Evolutionary conservation across 2,888 invertebrate species (phyloP).

Genomic region (Cenopis cana): DNA sequence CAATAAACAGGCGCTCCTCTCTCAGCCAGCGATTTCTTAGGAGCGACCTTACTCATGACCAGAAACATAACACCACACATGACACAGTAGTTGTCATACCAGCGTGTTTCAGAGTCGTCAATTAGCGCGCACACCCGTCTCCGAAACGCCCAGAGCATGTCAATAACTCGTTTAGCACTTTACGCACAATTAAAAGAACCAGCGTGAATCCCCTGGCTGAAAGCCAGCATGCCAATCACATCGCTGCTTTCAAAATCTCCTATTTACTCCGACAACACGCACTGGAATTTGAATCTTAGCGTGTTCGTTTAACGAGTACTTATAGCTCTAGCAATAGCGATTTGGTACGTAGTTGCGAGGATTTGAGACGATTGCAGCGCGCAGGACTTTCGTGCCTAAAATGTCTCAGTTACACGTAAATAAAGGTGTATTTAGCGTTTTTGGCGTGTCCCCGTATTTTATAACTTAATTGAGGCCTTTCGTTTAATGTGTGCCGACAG

Average conservation of each 20-base stretch:
- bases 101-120: constrained; percentile 15
- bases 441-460: constrained; percentile 32
- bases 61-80: too few relatives aligned
- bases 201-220: constrained; percentile 20
- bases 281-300: not conserved
- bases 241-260: constrained; percentile 8
- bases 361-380: constrained; percentile 6
- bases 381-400: constrained; percentile 21
- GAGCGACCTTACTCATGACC: too few relatives aligned
- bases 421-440: constrained; percentile 33
- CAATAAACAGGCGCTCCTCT: too few relatives aligned
- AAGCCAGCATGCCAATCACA: constrained; percentile 19
- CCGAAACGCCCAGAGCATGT: constrained; percentile 20
- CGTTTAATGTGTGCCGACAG: constrained; percentile 15
- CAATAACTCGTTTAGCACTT: constrained; percentile 34
- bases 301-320: not conserved
- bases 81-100: not conserved
- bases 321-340: not conserved
- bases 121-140: constrained; percentile 9
- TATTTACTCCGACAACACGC: not conserved
- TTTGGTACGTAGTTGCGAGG: not conserved
- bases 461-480: constrained; percentile 37
- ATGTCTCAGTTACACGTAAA: constrained; percentile 19
- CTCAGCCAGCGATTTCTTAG: too few relatives aligned
- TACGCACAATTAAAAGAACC: constrained; percentile 32